These are phyloP conservation scores for Eupithecia subumbrata DNA, from an alignment of 2,888 invertebrate species.

Conservation along the genomic window DNA sequence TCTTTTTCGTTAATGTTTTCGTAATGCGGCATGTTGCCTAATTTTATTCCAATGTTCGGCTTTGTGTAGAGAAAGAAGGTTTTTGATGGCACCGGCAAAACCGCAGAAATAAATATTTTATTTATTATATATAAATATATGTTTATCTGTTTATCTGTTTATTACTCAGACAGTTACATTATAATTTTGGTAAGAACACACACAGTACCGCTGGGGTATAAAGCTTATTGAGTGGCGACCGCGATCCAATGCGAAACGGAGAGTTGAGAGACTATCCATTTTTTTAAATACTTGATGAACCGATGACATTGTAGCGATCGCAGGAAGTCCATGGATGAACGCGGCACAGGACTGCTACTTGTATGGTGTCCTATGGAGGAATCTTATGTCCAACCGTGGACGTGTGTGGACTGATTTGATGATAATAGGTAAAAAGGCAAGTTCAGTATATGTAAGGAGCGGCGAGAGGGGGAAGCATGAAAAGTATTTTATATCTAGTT, in stretches of 20 bases:
- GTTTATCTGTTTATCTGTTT: too few relatives aligned
- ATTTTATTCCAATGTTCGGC: not conserved
- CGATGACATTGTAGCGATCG: not conserved
- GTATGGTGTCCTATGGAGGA: not conserved
- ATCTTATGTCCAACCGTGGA: not conserved
- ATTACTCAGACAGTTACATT: not conserved
- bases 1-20: slow-evolving; percentile 17
- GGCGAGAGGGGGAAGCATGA: not conserved
- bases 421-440: not conserved
- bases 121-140: too few relatives aligned
- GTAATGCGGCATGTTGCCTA: not conserved
- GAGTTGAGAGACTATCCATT: not conserved
- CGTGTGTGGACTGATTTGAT: not conserved
- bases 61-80: not conserved
- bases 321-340: not conserved
- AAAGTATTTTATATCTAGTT: not conserved
- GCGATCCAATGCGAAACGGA: not conserved
- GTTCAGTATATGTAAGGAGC: not conserved
- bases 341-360: not conserved
- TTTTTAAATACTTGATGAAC: not conserved
- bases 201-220: not conserved
- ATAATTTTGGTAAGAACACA: not conserved
- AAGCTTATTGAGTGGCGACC: not conserved
- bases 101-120: not conserved
- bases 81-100: not conserved